These are phyloP conservation scores for Mormyrops attenuatus DNA, from an alignment of 2,797 vertebrate species.

Conservation along the genomic window DNA sequence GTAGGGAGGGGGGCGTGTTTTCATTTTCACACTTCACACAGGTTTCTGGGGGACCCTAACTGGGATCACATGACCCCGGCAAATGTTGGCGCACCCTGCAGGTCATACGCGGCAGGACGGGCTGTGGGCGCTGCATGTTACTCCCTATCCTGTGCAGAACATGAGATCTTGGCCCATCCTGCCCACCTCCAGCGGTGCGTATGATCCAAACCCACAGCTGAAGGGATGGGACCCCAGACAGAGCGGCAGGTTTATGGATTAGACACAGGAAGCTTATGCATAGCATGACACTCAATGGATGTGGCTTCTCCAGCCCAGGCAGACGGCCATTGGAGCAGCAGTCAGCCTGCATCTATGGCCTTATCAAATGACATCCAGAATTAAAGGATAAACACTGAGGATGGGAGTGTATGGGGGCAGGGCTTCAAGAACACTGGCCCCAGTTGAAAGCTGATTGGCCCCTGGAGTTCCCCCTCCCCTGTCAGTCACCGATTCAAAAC, in stretches of 20 bases:
- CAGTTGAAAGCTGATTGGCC: neutral
- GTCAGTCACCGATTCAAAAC: neutral
- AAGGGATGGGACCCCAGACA: neutral
- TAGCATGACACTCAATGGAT: neutral
- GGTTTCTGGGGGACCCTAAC: constrained; percentile 34
- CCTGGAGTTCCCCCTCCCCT: neutral
- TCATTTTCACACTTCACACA: neutral
- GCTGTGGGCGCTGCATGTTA: neutral
- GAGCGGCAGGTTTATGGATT: neutral
- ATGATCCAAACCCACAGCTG: neutral
- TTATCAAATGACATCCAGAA: neutral
- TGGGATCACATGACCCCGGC: constrained; percentile 35
- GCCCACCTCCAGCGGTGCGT: neutral
- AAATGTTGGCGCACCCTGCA: neutral
- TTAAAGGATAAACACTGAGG: neutral
- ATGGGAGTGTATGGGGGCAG: neutral
- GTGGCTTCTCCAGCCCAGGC: neutral
- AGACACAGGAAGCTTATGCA: neutral
- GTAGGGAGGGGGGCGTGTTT: neutral
- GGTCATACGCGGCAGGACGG: neutral
- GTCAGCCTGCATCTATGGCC: neutral
- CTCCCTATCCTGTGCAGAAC: neutral
- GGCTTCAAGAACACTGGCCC: neutral
- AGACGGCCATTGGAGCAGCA: neutral
- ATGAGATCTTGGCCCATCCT: neutral